Conservation (phyloP, 2,797 vertebrate genomes). For the Eutrigla gurnardus region DNA sequence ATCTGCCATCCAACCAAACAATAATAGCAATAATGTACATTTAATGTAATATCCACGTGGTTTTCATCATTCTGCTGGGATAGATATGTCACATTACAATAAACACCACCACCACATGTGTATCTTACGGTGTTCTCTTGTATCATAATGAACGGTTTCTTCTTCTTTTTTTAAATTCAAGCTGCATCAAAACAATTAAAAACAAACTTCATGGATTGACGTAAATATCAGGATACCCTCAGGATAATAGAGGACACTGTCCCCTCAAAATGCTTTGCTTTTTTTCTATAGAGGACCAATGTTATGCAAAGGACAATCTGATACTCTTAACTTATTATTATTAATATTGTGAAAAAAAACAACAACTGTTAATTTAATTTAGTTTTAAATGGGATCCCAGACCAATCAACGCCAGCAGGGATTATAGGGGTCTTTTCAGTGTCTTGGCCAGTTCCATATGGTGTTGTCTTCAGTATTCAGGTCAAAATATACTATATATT, state of each 20-base stretch:
- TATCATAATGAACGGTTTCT: constrained; percentile 38
- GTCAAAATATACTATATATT: constrained; percentile 63
- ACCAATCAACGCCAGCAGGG: constrained; percentile 66
- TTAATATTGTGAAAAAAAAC: constrained; percentile 16
- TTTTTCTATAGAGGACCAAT: constrained; percentile 50
- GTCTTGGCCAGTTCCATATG: constrained; percentile 73
- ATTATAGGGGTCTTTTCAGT: constrained; percentile 65
- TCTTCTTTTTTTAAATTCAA: constrained; percentile 35
- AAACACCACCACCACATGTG: constrained; percentile 27
- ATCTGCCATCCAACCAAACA: constrained; percentile 52
- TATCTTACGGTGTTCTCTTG: constrained; percentile 45
- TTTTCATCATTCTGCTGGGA: constrained; percentile 55
- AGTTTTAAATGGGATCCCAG: constrained; percentile 47
- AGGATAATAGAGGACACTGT: constrained; percentile 65
- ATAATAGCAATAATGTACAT: constrained; percentile 62
- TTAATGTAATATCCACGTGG: constrained; percentile 57
- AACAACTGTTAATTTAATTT: constrained; percentile 38
- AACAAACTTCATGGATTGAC: constrained; percentile 18
- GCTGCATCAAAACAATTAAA: constrained; percentile 12
- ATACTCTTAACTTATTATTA: constrained; percentile 37
- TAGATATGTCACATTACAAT: constrained; percentile 37
- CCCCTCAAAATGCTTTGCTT: constrained; percentile 10
- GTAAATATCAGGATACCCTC: constrained; percentile 53
- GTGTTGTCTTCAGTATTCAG: constrained; percentile 73
- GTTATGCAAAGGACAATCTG: constrained; percentile 78